phyloP scores from a whole-genome alignment of 2,113 vertebrate species.

The Gobio gobio region DNA sequence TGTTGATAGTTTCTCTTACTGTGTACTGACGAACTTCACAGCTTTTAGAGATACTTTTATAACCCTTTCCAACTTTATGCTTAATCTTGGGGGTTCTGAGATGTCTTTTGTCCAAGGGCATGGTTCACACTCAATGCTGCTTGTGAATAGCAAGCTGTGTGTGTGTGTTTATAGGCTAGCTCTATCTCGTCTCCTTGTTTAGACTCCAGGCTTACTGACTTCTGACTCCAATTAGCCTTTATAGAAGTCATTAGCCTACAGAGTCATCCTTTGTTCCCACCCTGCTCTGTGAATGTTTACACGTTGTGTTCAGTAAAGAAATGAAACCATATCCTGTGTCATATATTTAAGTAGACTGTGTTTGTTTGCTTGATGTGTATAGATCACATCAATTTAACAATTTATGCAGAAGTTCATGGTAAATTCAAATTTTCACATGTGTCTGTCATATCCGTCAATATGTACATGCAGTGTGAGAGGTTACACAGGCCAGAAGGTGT shows the following conservation, averaged over 20 bases:
- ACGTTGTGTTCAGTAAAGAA: neutral
- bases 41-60: neutral
- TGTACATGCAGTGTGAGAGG: neutral
- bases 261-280: conserved; percentile 6
- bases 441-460: neutral
- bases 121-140: neutral
- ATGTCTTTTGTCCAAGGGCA: neutral
- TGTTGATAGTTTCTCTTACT: neutral
- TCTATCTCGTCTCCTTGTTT: neutral
- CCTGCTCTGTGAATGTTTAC: neutral
- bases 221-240: conserved; percentile 27
- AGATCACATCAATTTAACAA: neutral
- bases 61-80: neutral
- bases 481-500: neutral
- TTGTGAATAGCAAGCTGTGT: neutral
- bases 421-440: neutral
- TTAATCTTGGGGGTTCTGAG: neutral
- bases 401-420: neutral
- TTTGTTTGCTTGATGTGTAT: neutral
- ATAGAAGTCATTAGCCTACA: neutral
- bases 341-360: neutral
- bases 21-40: neutral
- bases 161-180: neutral
- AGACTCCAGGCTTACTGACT: conserved; percentile 3
- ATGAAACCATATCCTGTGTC: neutral